phyloP scores from a whole-genome alignment of 2,888 invertebrate genomes.

The Himalopsyche anomala region DNA sequence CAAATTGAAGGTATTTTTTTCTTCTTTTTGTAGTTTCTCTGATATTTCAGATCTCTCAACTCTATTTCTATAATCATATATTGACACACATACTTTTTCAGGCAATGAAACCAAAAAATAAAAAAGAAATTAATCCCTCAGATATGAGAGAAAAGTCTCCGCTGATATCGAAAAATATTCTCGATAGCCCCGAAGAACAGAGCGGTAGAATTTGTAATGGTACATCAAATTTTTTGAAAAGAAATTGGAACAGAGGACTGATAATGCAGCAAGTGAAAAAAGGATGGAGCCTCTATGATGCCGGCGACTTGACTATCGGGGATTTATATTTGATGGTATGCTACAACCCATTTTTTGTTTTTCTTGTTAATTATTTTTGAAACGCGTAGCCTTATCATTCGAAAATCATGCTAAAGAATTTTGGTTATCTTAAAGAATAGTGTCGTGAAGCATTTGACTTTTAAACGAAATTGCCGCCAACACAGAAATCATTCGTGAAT shows the following conservation, averaged over 20 bases:
- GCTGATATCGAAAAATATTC: not conserved
- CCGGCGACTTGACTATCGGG: constrained; percentile 89
- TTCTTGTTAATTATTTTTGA: not conserved
- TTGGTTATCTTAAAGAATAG: no score
- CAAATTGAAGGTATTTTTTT: constrained; percentile 65
- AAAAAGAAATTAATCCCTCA: not conserved
- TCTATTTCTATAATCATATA: not conserved
- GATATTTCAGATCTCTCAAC: not conserved
- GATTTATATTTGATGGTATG: constrained; percentile 92
- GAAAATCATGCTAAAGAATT: not conserved
- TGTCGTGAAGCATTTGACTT: no score
- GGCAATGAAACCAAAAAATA: not conserved
- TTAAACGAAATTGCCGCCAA: no score
- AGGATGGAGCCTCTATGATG: constrained; percentile 89
- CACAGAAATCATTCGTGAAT: no score
- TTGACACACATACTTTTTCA: not conserved
- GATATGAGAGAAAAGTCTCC: constrained; percentile 22
- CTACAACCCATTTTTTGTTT: not conserved
- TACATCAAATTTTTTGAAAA: constrained; percentile 49
- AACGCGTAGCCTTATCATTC: no score
- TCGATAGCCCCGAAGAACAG: constrained; percentile 58
- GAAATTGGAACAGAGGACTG: constrained; percentile 69
- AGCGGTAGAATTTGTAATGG: not conserved
- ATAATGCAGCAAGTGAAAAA: constrained; percentile 74
- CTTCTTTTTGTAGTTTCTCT: not conserved